phyloP scores from a whole-genome alignment of 2,113 vertebrate species.

The Pungitius pungitius region DNA sequence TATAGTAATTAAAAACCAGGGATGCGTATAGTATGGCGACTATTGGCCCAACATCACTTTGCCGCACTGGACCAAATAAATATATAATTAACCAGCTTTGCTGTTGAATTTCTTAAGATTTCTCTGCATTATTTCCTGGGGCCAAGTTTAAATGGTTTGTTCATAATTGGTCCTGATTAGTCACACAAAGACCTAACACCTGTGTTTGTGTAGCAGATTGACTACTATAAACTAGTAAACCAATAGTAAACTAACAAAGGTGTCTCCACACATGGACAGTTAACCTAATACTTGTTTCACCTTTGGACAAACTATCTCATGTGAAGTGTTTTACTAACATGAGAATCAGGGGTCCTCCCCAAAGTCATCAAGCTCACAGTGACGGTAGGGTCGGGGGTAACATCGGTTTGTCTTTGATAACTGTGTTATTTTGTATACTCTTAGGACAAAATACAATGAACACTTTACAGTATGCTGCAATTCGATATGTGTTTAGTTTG shows the following conservation, averaged over 20 bases:
- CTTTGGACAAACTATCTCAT: not conserved
- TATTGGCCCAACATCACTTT: not conserved
- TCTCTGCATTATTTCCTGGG: not conserved
- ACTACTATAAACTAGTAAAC: not conserved
- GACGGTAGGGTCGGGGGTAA: not conserved
- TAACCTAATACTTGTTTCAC: not conserved
- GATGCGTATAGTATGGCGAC: not conserved
- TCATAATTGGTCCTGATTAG: not conserved
- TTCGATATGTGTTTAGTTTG: not conserved
- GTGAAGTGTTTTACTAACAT: not conserved
- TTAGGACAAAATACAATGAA: not conserved
- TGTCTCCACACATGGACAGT: not conserved
- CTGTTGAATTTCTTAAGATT: not conserved
- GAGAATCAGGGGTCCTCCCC: not conserved
- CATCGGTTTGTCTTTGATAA: not conserved
- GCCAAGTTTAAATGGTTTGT: constrained; percentile 6
- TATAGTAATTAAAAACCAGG: not conserved
- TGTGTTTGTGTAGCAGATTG: not conserved
- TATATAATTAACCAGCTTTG: not conserved
- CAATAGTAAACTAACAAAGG: not conserved
- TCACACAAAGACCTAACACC: not conserved
- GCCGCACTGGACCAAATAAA: not conserved
- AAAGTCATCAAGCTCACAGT: not conserved
- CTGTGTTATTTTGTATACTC: not conserved
- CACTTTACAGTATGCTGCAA: not conserved